Evolutionary conservation across 2,888 invertebrate genomes (phyloP).

Genomic region (Xanthorhoe spadicearia): DNA sequence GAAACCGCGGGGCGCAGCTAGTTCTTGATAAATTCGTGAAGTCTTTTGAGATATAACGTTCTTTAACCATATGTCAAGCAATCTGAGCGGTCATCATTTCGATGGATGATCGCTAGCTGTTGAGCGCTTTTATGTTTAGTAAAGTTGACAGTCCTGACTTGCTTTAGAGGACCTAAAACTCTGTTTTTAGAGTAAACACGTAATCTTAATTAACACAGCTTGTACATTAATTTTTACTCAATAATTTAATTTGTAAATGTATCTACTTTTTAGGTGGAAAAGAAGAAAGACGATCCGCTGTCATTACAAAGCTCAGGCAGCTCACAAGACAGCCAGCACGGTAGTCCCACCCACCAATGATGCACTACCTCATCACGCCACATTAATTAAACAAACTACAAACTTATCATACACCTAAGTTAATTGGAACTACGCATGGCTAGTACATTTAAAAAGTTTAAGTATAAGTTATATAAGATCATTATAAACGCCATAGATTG

Average conservation of each 20-base stretch:
- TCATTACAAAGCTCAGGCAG: conserved; percentile 70
- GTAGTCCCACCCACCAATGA: conserved; percentile 63
- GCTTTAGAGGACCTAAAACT: too few species aligned
- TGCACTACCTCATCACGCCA: conserved; percentile 28
- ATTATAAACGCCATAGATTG: neutral
- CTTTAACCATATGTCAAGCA: too few species aligned
- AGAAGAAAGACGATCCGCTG: conserved; percentile 70
- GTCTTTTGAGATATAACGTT: too few species aligned
- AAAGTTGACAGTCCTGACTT: too few species aligned
- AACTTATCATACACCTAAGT: conserved; percentile 17
- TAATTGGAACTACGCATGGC: conserved; percentile 4
- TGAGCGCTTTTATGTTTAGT: too few species aligned
- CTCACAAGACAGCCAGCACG: conserved; percentile 69
- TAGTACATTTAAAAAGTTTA: neutral
- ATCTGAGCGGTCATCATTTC: too few species aligned
- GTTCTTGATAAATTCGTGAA: too few species aligned
- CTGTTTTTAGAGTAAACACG: too few species aligned
- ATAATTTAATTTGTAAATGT: neutral
- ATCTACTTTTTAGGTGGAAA: conserved; percentile 65
- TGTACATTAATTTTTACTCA: too few species aligned
- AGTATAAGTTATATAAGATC: neutral
- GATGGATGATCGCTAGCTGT: too few species aligned
- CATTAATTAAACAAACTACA: conserved; percentile 13
- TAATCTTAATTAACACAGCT: too few species aligned
- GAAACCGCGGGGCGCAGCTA: too few species aligned